Percentiles rank a stretch among this genome's conserved stretches.
Conservation (phyloP, 1,140 invertebrate genomes). For the Varroa destructor region DNA sequence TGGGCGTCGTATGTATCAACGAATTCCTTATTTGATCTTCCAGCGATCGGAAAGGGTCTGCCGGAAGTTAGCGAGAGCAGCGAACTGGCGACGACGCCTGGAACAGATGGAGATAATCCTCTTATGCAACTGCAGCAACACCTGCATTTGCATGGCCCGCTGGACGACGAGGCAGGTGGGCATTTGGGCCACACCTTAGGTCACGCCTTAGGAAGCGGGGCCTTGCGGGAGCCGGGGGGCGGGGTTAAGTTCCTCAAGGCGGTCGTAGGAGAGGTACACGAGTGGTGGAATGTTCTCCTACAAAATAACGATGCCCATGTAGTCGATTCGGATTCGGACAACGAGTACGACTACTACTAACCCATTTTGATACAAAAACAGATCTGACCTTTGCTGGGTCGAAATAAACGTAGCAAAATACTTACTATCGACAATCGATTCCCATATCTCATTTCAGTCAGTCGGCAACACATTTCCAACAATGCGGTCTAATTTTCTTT, state of each 20-base stretch:
- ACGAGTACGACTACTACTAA: not conserved
- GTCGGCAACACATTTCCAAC: not conserved
- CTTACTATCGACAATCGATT: no score
- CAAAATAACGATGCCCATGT: slow-evolving; percentile 7
- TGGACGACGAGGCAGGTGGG: slow-evolving; percentile 38
- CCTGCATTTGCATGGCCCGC: slow-evolving; percentile 36
- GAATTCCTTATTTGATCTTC: slow-evolving; percentile 8
- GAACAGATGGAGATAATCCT: slow-evolving; percentile 35
- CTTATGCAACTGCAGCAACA: slow-evolving; percentile 16
- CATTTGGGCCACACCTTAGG: slow-evolving; percentile 32
- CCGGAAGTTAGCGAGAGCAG: slow-evolving; percentile 40
- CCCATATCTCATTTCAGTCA: no score
- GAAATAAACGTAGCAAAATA: no score
- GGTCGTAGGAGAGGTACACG: slow-evolving; percentile 38
- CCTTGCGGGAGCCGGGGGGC: slow-evolving; percentile 51
- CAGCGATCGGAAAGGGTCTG: slow-evolving; percentile 39
- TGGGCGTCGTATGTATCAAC: no score
- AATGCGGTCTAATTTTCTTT: not conserved
- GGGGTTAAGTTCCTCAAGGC: slow-evolving; percentile 36
- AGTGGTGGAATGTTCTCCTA: slow-evolving; percentile 39
- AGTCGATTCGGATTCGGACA: slow-evolving; percentile 15
- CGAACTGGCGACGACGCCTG: slow-evolving; percentile 35
- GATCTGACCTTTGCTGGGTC: no score
- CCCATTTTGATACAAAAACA: no score
- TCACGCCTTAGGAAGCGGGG: not conserved